Base-by-base conservation (phyloP, 2,888 invertebrate species). In the Harpalus rufipes region DNA sequence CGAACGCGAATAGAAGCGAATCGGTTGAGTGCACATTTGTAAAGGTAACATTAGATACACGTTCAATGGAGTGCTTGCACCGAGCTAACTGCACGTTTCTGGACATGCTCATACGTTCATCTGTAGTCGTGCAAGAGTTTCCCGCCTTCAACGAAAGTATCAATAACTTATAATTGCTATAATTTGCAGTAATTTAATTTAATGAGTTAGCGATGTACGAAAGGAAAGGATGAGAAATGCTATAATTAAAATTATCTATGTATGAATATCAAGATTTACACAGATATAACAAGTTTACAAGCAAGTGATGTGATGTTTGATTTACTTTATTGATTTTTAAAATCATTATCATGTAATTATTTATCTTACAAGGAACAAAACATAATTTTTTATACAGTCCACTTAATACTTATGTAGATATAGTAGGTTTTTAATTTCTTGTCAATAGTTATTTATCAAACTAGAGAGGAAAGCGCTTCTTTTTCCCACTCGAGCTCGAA, bases 1-100 rank as follows among this genome's bases (percentile, higher is more conserved):
- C 44, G 72, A 44, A 74, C 72, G 72, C 72, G 72, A 74, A 44
- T 74, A 74, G 72, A 74, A 74, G 72, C 18, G 72, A 41, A 74
- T 74, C 72, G 72, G 72, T 74, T 44, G 72, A 74, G 44, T 44
- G 72, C 72, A 16, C 44, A 74, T 16, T 14, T 18, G 16, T 41
- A 44, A 7, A 74, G 18, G 72, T 74, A 74, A 74, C 72, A 74
- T 68, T 68, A 68, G 44, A 74, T 16, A 74, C 41, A 41, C 72
- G 16, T 14, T 41, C 44, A 18, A 44, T 74, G 72, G 12, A 14
- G 32, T 68, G 68, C 44, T 18, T 14, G 7, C 16, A 18, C 44
- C 18, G 14, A 39, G 8, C 44, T 44, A 74, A 74, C 18, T 74
- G 51, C 18, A 44, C 21, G 18, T 44, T 68, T 18, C 51, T 74